Evolutionary conservation across 2,113 vertebrate genomes (phyloP).

Genomic region (Petromus typicus): DNA sequence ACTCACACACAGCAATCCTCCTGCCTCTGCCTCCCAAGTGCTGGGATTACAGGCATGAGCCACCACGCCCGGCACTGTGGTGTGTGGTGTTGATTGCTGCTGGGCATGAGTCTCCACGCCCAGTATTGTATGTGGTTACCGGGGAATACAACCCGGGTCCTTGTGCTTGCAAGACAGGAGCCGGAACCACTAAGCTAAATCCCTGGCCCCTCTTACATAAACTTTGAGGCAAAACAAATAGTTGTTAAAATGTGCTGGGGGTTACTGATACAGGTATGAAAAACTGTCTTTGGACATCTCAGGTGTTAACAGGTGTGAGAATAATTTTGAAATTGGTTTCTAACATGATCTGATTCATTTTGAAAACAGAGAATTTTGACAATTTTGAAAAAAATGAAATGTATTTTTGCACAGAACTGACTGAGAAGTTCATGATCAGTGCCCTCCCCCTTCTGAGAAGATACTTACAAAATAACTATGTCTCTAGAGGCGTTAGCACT

Average conservation of each 20-base stretch:
- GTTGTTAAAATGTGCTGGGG: not conserved
- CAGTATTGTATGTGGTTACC: too few species aligned
- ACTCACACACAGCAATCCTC: too few species aligned
- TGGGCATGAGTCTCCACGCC: too few species aligned
- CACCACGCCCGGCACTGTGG: too few species aligned
- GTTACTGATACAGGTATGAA: not conserved
- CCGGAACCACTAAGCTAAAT: too few species aligned
- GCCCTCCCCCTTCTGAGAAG: not conserved
- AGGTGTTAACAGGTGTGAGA: not conserved
- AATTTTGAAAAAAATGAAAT: constrained; percentile 57
- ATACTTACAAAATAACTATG: constrained; percentile 96
- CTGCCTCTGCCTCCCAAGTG: too few species aligned
- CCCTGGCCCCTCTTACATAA: too few species aligned
- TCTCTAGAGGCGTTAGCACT: constrained; percentile 97
- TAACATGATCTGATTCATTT: constrained; percentile 43
- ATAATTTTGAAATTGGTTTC: constrained; percentile 44
- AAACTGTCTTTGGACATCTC: not conserved
- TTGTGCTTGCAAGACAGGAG: too few species aligned
- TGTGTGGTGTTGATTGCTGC: too few species aligned
- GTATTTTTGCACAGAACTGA: not conserved
- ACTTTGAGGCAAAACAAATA: not conserved
- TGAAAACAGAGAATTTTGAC: not conserved
- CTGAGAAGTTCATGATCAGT: not conserved
- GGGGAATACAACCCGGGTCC: too few species aligned
- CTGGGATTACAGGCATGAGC: too few species aligned